Evolutionary conservation across 2,888 invertebrate genomes (phyloP).

Genomic region (Chrysolina haemoptera): DNA sequence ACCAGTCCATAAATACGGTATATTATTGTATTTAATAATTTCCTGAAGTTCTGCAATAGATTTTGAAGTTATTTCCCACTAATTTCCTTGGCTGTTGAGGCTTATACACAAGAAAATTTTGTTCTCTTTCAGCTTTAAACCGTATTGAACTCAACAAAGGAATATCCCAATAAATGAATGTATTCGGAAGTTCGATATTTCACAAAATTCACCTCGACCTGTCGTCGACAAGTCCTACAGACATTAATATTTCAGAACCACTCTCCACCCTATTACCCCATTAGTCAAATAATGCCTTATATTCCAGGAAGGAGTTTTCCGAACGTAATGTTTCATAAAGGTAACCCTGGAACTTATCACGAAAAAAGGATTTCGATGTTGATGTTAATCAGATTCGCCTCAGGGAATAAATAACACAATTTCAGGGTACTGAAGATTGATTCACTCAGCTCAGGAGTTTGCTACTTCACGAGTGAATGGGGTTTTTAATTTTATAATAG

Average conservation of each 20-base stretch:
- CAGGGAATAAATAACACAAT: background rate
- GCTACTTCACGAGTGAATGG: background rate
- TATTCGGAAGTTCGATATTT: background rate
- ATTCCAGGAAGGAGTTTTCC: background rate
- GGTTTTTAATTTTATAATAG: background rate
- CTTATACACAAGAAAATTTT: too few species aligned
- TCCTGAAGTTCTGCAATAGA: too few species aligned
- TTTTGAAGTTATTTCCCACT: too few species aligned
- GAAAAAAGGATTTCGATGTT: conserved; percentile 3
- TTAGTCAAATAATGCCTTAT: background rate
- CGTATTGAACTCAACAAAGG: background rate
- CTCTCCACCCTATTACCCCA: background rate
- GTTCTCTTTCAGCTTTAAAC: too few species aligned
- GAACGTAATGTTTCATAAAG: background rate
- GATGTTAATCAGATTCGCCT: background rate
- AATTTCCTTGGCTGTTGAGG: too few species aligned
- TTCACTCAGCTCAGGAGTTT: background rate
- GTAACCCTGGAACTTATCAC: background rate
- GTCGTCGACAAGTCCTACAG: background rate
- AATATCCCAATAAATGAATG: background rate
- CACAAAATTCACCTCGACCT: background rate
- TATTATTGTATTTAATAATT: too few species aligned
- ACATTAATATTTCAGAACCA: background rate
- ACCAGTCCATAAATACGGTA: too few species aligned
- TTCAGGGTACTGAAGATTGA: background rate